Evolutionary conservation across 1,140 invertebrate genomes (phyloP).

Genomic region (Papilio dardanus): DNA sequence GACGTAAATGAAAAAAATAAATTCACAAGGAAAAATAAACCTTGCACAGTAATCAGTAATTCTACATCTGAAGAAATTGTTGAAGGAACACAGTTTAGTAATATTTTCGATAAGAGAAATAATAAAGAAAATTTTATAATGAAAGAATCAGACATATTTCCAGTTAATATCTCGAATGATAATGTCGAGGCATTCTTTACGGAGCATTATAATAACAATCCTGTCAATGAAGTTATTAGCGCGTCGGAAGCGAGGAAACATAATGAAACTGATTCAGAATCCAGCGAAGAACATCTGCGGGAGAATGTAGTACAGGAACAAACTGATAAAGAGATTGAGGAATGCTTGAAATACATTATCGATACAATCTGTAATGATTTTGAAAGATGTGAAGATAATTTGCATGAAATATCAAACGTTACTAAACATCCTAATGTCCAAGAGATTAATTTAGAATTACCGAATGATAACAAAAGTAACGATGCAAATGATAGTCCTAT

Average conservation of each 20-base stretch:
- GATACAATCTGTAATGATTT: constrained; percentile 64
- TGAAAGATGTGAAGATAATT: constrained; percentile 53
- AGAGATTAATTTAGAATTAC: neutral
- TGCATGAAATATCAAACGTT: constrained; percentile 38
- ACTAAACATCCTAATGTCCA: constrained; percentile 20
- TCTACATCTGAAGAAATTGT: constrained; percentile 54
- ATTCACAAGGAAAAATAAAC: constrained; percentile 29
- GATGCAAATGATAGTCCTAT: neutral
- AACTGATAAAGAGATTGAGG: constrained; percentile 51
- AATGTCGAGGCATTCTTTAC: constrained; percentile 63
- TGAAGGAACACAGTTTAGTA: constrained; percentile 50
- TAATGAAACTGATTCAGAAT: constrained; percentile 61
- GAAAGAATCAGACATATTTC: neutral
- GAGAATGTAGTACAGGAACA: constrained; percentile 25
- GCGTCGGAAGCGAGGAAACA: constrained; percentile 62
- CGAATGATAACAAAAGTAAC: constrained; percentile 35
- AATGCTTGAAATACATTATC: constrained; percentile 62
- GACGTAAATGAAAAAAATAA: constrained; percentile 30
- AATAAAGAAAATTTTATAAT: neutral
- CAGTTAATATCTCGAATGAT: constrained; percentile 43
- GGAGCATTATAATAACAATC: constrained; percentile 56
- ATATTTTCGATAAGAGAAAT: constrained; percentile 38
- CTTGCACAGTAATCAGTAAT: constrained; percentile 40
- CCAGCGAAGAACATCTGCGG: constrained; percentile 42
- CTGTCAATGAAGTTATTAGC: constrained; percentile 52